phyloP scores from a whole-genome alignment of 2,113 vertebrate genomes.

The Brienomyrus longianalis region DNA sequence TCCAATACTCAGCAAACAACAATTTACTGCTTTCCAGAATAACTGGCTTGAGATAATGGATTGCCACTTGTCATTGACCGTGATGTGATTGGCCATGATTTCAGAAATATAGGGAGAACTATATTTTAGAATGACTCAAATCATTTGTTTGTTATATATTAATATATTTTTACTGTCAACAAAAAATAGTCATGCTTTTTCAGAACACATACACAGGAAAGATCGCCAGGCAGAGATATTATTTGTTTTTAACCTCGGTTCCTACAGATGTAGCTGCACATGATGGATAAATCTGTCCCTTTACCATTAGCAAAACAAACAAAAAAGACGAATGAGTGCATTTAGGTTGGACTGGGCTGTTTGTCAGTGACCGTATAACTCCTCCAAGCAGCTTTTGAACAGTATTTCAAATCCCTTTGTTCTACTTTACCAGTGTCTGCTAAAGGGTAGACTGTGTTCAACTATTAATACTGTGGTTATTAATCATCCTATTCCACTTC shows the following conservation, averaged over 20 bases:
- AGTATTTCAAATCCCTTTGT: slow-evolving; percentile 7
- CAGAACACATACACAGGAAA: background rate
- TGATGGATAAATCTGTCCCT: slow-evolving; percentile 25
- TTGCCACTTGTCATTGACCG: background rate
- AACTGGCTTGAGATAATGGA: background rate
- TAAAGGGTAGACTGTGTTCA: background rate
- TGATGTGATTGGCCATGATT: background rate
- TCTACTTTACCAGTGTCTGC: background rate
- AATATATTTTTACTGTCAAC: background rate
- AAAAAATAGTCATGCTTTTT: background rate
- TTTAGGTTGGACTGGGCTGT: slow-evolving; percentile 25
- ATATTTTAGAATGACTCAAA: background rate
- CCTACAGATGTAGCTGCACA: slow-evolving; percentile 4
- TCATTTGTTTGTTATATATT: background rate
- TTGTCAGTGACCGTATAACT: slow-evolving; percentile 22
- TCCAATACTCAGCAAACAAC: background rate
- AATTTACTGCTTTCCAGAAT: background rate
- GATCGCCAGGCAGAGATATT: background rate
- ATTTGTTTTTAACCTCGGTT: slow-evolving; percentile 1
- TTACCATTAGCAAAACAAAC: slow-evolving; percentile 30
- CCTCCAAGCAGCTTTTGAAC: slow-evolving; percentile 17
- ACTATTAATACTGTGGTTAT: background rate
- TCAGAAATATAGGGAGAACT: background rate
- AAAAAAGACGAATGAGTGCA: slow-evolving; percentile 28
- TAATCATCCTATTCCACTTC: slow-evolving; percentile 1